Conservation (phyloP, 2,888 invertebrate genomes). For the Beris chalybata region DNA sequence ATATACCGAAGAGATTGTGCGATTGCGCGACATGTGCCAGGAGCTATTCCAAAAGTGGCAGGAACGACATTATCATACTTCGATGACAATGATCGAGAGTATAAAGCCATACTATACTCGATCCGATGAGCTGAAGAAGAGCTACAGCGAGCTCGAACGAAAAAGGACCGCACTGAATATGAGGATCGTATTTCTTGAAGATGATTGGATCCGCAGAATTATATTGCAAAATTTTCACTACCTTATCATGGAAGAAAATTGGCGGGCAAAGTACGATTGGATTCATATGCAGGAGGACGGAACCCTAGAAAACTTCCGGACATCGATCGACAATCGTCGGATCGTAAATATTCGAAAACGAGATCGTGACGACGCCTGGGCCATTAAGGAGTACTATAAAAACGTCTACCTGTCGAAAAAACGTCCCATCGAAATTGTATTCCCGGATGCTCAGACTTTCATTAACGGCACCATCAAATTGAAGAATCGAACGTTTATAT, state of each 20-base stretch:
- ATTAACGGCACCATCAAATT: constrained; percentile 48
- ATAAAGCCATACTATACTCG: constrained; percentile 49
- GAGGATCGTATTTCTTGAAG: constrained; percentile 54
- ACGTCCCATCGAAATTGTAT: constrained; percentile 50
- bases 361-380: constrained; percentile 53
- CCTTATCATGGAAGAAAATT: constrained; percentile 51
- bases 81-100: constrained; percentile 44
- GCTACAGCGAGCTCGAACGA: constrained; percentile 45
- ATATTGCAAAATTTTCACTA: constrained; percentile 56
- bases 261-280: constrained; percentile 53
- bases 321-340: constrained; percentile 39
- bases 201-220: constrained; percentile 50
- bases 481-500: constrained; percentile 50
- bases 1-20: constrained; percentile 48
- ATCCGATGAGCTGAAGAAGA: constrained; percentile 48
- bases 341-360: constrained; percentile 45
- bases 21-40: constrained; percentile 46
- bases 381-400: constrained; percentile 52
- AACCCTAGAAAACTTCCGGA: constrained; percentile 47
- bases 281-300: constrained; percentile 46
- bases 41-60: constrained; percentile 52
- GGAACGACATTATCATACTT: constrained; percentile 50
- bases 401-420: constrained; percentile 48
- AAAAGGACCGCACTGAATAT: constrained; percentile 48
- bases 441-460: constrained; percentile 48